Percentiles rank a stretch among this genome's conserved stretches.
phyloP scores from a whole-genome alignment of 2,888 invertebrate species.

The Monopis laevigella region DNA sequence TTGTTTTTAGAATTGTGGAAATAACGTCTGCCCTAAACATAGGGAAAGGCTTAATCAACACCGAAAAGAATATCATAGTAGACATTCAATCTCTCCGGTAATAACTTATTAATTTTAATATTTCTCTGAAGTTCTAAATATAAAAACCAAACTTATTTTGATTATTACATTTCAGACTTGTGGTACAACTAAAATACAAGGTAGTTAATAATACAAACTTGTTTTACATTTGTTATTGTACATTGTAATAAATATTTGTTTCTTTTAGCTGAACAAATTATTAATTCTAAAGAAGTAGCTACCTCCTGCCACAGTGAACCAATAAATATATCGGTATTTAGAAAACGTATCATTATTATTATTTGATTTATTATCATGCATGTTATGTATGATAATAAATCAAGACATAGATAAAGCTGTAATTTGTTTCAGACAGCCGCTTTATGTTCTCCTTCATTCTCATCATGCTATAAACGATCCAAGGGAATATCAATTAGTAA shows the following conservation, averaged over 20 bases:
- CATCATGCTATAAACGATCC: neutral
- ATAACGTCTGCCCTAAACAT: neutral
- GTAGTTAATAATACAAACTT: neutral
- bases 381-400: neutral
- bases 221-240: too few species aligned
- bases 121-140: neutral
- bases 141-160: neutral
- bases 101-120: neutral
- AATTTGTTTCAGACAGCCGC: neutral
- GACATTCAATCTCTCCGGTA: neutral
- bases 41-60: neutral
- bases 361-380: too few species aligned
- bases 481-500: too few species aligned
- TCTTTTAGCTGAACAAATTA: neutral
- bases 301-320: too few species aligned
- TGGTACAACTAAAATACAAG: neutral
- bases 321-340: too few species aligned
- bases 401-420: neutral
- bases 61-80: neutral
- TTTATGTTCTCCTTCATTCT: neutral
- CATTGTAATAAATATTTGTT: neutral
- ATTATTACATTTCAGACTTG: neutral
- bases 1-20: neutral
- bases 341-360: too few species aligned
- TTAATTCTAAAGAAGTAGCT: too few species aligned